These are phyloP conservation scores for Eristalis pertinax DNA, from an alignment of 2,888 invertebrate species.

Conservation along the genomic window DNA sequence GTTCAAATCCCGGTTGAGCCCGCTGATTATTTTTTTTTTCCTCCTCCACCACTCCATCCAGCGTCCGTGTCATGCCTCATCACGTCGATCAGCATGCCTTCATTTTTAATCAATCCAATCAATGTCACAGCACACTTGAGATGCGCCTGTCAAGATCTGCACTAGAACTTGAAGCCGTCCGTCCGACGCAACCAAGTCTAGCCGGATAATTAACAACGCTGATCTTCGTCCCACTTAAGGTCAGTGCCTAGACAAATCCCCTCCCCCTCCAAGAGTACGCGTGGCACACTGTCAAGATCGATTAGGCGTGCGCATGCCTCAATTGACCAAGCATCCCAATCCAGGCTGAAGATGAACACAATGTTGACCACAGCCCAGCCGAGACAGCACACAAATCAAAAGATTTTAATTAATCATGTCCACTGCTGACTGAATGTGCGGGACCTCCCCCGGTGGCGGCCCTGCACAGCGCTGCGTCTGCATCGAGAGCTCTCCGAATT, in stretches of 20 bases:
- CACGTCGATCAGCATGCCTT: slow-evolving; percentile 3
- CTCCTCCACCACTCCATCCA: background rate
- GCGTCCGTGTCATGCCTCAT: background rate
- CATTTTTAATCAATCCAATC: slow-evolving; percentile 42
- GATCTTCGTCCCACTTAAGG: slow-evolving; percentile 30
- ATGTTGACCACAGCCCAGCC: slow-evolving; percentile 52
- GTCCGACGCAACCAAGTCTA: slow-evolving; percentile 36
- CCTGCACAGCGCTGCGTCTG: background rate
- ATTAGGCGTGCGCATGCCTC: slow-evolving; percentile 52
- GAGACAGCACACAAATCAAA: slow-evolving; percentile 62
- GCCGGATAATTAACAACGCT: slow-evolving; percentile 62
- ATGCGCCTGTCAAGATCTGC: slow-evolving; percentile 47
- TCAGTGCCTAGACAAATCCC: slow-evolving; percentile 61
- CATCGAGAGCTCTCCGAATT: background rate
- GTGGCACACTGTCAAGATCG: slow-evolving; percentile 51
- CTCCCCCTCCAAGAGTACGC: background rate
- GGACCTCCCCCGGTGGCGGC: background rate
- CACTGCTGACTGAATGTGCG: slow-evolving; percentile 3
- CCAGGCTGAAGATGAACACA: slow-evolving; percentile 50
- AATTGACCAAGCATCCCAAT: slow-evolving; percentile 55
- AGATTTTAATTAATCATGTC: slow-evolving; percentile 65
- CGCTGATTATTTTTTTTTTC: slow-evolving; percentile 48
- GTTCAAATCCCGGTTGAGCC: slow-evolving; percentile 81
- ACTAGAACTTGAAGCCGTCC: slow-evolving; percentile 57
- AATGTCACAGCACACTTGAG: slow-evolving; percentile 42